Evolutionary conservation across 2,113 vertebrate genomes (phyloP).

Genomic region (Mus spicilegus): DNA sequence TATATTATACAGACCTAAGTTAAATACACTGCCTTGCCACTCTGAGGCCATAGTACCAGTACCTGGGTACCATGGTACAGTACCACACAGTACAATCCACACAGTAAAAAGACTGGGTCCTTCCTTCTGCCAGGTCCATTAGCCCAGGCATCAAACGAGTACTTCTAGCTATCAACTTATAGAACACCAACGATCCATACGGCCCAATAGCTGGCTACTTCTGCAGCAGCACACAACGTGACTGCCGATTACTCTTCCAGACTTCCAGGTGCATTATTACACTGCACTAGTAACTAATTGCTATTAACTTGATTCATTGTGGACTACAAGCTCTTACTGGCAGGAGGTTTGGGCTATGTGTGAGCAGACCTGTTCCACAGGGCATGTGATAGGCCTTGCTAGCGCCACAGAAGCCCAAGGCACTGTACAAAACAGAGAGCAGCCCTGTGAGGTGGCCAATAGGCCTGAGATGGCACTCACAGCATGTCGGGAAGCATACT

Average conservation of each 20-base stretch:
- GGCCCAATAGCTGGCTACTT: background rate
- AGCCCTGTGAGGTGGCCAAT: background rate
- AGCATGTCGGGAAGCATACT: background rate
- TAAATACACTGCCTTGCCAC: accelerated
- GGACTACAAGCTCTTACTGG: background rate
- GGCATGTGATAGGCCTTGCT: background rate
- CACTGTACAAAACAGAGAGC: background rate
- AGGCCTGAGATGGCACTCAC: background rate
- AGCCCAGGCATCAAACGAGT: background rate
- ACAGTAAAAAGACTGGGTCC: background rate
- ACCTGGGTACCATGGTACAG: too few relatives aligned
- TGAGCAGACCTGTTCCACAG: background rate
- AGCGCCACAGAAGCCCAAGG: background rate
- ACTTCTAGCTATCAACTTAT: background rate
- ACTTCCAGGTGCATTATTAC: background rate
- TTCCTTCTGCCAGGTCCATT: background rate
- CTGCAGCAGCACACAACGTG: background rate
- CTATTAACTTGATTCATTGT: background rate
- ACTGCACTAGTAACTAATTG: background rate
- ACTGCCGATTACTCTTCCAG: background rate
- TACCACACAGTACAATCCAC: background rate
- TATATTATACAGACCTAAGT: background rate
- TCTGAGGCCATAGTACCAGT: background rate
- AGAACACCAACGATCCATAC: accelerated
- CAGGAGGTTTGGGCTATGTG: background rate